These are phyloP conservation scores for Eupithecia vulgata DNA, from an alignment of 2,888 invertebrate species.

Conservation along the genomic window DNA sequence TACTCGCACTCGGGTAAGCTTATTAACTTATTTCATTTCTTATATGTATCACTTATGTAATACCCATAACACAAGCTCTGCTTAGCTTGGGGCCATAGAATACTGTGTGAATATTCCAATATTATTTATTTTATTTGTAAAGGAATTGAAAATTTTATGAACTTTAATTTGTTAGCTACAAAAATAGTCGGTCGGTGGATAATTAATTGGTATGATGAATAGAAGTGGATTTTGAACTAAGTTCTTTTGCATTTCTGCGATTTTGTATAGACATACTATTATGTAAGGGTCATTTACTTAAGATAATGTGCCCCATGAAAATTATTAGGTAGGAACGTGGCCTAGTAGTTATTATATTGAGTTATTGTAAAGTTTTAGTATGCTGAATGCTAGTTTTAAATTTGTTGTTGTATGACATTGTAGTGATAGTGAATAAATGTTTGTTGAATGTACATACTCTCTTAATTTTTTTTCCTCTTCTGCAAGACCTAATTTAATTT, in stretches of 20 bases:
- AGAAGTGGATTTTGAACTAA: slow-evolving; percentile 10
- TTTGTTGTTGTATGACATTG: slow-evolving; percentile 24
- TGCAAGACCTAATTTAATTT: too few species aligned
- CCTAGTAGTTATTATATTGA: slow-evolving; percentile 4
- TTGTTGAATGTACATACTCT: slow-evolving; percentile 24
- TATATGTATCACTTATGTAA: too few species aligned
- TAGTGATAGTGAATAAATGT: slow-evolving; percentile 32
- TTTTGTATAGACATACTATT: slow-evolving; percentile 4
- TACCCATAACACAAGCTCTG: too few species aligned
- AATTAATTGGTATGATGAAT: background rate
- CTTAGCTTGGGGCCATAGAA: too few species aligned
- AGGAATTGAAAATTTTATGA: too few species aligned
- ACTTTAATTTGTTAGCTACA: too few species aligned
- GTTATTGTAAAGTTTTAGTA: slow-evolving; percentile 16
- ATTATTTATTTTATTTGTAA: too few species aligned
- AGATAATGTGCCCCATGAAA: background rate
- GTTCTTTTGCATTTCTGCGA: slow-evolving; percentile 11
- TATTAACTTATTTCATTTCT: too few species aligned
- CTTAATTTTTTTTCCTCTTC: background rate
- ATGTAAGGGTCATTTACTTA: background rate
- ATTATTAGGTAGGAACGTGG: slow-evolving; percentile 1
- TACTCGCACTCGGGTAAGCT: too few species aligned
- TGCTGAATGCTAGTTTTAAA: slow-evolving; percentile 19
- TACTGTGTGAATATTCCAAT: too few species aligned
- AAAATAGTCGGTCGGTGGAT: background rate